phyloP scores from a whole-genome alignment of 2,113 vertebrate genomes.

The Bolborhynchus lineola region DNA sequence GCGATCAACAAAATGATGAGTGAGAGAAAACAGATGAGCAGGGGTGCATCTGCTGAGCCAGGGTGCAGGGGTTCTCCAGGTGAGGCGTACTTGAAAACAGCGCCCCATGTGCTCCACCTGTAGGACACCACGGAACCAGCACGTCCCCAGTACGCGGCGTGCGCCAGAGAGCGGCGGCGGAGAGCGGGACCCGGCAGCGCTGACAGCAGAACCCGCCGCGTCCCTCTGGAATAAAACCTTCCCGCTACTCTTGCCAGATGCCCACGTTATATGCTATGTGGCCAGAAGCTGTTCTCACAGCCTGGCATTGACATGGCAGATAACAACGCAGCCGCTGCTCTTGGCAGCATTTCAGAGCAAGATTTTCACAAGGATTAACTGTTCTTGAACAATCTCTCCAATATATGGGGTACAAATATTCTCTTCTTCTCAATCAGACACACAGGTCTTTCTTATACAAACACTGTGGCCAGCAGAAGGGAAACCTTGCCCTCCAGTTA shows the following conservation, averaged over 20 bases:
- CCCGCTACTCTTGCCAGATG: not conserved
- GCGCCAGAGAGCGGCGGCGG: rapidly evolving
- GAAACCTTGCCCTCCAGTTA: not conserved
- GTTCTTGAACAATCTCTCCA: slow-evolving; percentile 30
- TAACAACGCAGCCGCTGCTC: not conserved
- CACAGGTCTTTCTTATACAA: not conserved
- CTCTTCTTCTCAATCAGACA: slow-evolving; percentile 25
- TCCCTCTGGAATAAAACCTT: not conserved
- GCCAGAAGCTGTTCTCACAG: not conserved
- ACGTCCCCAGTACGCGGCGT: rapidly evolving
- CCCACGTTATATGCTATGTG: rapidly evolving
- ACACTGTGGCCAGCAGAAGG: not conserved
- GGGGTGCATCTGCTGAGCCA: rapidly evolving
- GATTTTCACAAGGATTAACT: slow-evolving; percentile 54
- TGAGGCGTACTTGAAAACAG: rapidly evolving
- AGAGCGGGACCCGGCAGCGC: not conserved
- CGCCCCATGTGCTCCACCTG: not conserved
- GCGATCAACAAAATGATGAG: not conserved
- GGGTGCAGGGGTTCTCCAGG: not conserved
- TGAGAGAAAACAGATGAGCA: not conserved
- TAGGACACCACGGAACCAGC: not conserved
- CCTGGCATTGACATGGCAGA: not conserved
- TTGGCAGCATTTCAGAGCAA: not conserved
- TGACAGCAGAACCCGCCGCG: not conserved
- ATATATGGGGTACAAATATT: slow-evolving; percentile 16